Conservation (phyloP, 2,888 invertebrate genomes). For the Ormia ochracea region DNA sequence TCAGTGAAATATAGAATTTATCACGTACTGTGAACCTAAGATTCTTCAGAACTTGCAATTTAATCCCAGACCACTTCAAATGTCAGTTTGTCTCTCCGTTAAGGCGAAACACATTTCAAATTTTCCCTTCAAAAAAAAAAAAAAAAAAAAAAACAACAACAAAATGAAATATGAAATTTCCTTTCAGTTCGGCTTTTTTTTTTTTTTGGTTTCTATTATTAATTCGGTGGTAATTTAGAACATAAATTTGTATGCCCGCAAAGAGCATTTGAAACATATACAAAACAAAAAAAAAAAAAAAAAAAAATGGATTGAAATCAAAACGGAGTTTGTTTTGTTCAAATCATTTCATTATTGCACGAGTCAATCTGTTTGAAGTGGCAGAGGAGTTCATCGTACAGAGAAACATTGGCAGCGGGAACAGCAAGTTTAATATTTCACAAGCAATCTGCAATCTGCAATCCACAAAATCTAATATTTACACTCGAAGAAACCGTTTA, state of each 20-base stretch:
- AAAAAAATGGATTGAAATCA: background rate
- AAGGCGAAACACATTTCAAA: conserved; percentile 39
- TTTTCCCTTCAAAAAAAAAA: conserved; percentile 27
- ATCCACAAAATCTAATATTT: background rate
- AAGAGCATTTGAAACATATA: background rate
- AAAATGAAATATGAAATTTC: background rate
- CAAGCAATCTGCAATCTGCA: conserved; percentile 10
- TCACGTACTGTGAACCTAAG: conserved; percentile 59
- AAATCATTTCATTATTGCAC: conserved; percentile 23
- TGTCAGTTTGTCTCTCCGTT: conserved; percentile 40
- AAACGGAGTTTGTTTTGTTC: conserved; percentile 40
- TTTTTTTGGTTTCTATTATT: conserved; percentile 12
- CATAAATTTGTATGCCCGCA: conserved; percentile 1
- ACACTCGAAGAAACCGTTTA: background rate
- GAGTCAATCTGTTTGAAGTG: conserved; percentile 43
- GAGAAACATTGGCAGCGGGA: conserved; percentile 26
- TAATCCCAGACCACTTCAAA: conserved; percentile 60
- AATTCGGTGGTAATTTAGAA: conserved; percentile 10
- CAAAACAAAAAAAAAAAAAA: too few species aligned
- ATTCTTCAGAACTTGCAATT: conserved; percentile 57
- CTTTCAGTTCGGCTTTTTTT: conserved; percentile 37
- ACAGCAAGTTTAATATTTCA: conserved; percentile 51
- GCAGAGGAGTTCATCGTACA: conserved; percentile 26
- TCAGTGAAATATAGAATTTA: conserved; percentile 58
- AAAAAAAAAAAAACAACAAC: too few species aligned